Conservation (phyloP, 2,888 invertebrate genomes). For the Oligia strigilis region DNA sequence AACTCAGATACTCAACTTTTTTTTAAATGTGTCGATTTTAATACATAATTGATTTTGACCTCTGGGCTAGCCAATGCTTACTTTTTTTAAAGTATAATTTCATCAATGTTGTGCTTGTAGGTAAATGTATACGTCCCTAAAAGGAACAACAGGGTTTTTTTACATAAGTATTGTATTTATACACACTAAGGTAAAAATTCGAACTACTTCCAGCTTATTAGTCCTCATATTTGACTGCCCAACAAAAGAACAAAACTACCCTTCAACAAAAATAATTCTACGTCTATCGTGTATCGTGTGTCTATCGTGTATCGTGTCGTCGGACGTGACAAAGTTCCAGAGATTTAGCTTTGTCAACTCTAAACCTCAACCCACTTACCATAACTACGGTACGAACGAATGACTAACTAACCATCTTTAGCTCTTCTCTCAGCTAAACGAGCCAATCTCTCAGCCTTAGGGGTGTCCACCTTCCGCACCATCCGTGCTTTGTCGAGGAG, state of each 20-base stretch:
- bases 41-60: not conserved
- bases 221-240: too few species aligned
- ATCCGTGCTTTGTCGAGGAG: conserved; percentile 81
- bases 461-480: conserved; percentile 78
- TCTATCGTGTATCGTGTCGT: too few species aligned
- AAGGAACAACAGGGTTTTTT: not conserved
- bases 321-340: not conserved
- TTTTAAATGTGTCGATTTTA: not conserved
- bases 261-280: not conserved
- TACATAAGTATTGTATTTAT: too few species aligned
- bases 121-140: not conserved
- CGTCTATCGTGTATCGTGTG: too few species aligned
- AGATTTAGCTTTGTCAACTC: not conserved
- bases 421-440: conserved; percentile 89
- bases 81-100: not conserved
- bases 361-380: too few species aligned
- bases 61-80: not conserved
- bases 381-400: not conserved
- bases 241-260: not conserved
- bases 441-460: conserved; percentile 85
- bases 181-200: not conserved
- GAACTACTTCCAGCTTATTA: not conserved
- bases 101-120: not conserved
- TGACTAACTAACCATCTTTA: conserved; percentile 81
- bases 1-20: not conserved